Evolutionary conservation across 2,888 invertebrate genomes (phyloP), one percentile per base, ranked within the genome.

Genomic region (Saturnia japonica): DNA sequence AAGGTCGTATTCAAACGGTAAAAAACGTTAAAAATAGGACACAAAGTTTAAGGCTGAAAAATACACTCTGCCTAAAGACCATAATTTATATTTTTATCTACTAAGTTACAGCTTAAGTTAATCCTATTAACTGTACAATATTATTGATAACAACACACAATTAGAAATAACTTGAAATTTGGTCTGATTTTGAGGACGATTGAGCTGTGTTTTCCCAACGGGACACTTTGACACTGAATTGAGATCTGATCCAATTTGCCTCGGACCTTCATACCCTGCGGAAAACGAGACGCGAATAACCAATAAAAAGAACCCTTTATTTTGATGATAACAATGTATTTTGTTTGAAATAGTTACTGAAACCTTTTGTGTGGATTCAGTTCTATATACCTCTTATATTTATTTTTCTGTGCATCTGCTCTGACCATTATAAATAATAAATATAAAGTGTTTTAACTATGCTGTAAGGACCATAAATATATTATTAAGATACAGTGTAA

Each of bases 231-330:
- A 25, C 22, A n/a, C 66, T n/a, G 71, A 57, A 57, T 67, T 51
- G 69, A 68, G 68, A 62, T 69, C 67, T 42, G 45, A 66, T 43
- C 71, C 66, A 66, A 71, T 69, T 71, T 69, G 67, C 57, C 67
- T 22, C 45, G 42, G 70, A 70, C 51, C 51, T 51, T 22, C 9
- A 19, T 60, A 28, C 51, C 28, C 42, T 70, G 67, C 62, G 70
- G 66, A 22, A 70, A 70, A 67, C 70, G 66, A 57, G 70, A 7
- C 66, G 34, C 47, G 51, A 42, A 12, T 40, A n/a, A 64, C 40
- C 64, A 64, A 64, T 64, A 64, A 64, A 62, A 64, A 64, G 40
- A 40, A 64, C 40, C 64, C 64, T 64, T 64, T 64, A 64, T 64
- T 60, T 64, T 64, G 64, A 64, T 64, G 40, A 19, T 64, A 64